Conservation (phyloP, 2,113 vertebrate species). For the Bubo scandiacus region DNA sequence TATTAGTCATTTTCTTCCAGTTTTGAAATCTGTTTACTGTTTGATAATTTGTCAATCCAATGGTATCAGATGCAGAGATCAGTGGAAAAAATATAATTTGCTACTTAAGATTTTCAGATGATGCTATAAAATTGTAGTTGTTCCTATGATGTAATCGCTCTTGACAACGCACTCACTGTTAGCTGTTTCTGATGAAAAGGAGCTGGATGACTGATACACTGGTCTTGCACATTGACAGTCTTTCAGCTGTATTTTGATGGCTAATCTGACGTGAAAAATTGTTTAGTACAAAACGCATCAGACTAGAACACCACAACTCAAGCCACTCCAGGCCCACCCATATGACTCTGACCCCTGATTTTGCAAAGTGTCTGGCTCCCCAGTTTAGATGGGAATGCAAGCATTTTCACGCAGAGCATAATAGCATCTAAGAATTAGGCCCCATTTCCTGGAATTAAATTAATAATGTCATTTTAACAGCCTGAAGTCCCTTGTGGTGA, state of each 20-base stretch:
- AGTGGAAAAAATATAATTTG: background rate
- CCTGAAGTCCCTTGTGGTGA: background rate
- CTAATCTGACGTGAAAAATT: background rate
- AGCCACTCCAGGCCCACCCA: background rate
- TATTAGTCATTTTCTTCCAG: background rate
- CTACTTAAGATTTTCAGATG: background rate
- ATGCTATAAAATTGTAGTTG: background rate
- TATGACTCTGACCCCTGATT: background rate
- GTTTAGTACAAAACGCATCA: background rate
- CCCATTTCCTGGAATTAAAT: background rate
- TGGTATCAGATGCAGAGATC: background rate
- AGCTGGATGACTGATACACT: background rate
- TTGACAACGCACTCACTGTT: background rate
- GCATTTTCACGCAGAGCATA: background rate
- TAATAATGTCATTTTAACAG: background rate
- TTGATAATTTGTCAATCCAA: background rate
- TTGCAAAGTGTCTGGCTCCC: background rate
- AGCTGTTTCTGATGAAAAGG: background rate
- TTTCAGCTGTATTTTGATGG: background rate
- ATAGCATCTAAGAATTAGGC: background rate
- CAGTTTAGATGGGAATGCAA: background rate
- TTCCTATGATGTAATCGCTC: accelerated
- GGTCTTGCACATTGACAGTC: background rate
- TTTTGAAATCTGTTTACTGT: background rate
- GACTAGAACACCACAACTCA: background rate